Evolutionary conservation across 2,113 vertebrate species (phyloP).

Genomic region (Puffinus mauretanicus): DNA sequence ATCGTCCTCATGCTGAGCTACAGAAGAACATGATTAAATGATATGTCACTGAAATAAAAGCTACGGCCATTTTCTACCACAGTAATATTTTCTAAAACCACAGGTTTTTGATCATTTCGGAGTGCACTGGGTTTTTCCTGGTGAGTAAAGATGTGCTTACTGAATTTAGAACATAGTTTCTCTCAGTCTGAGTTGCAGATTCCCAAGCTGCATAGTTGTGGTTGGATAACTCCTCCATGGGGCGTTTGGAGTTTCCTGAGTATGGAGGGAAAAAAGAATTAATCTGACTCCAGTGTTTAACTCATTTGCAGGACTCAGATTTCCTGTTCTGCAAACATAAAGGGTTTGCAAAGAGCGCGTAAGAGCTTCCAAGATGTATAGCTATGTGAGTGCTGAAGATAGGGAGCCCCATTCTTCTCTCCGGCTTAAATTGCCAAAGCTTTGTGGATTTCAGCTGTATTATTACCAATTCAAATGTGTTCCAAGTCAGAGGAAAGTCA

Average conservation of each 20-base stretch:
- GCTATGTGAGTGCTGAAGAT: constrained; percentile 25
- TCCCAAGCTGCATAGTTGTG: constrained; percentile 21
- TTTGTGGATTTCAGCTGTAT: constrained; percentile 49
- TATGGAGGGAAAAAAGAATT: constrained; percentile 2
- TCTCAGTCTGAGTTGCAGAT: neutral
- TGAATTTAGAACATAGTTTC: constrained; percentile 14
- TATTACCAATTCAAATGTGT: constrained; percentile 50
- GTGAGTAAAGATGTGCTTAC: constrained; percentile 20
- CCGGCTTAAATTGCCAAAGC: neutral
- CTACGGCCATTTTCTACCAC: neutral
- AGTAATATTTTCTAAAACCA: constrained; percentile 8
- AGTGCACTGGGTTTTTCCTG: neutral
- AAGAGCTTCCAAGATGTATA: constrained; percentile 30
- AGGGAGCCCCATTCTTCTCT: constrained; percentile 29
- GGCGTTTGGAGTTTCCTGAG: constrained; percentile 12
- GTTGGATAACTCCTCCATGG: neutral
- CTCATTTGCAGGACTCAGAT: constrained; percentile 36
- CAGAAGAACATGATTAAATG: constrained; percentile 20
- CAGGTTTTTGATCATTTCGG: neutral
- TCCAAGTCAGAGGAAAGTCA: constrained; percentile 49
- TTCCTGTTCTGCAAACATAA: constrained; percentile 29
- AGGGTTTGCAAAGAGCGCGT: neutral
- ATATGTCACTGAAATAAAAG: neutral
- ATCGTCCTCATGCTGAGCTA: neutral
- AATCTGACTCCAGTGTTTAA: constrained; percentile 13